phyloP scores from a whole-genome alignment of 1,140 invertebrate genomes.

The Drosophila sechellia region DNA sequence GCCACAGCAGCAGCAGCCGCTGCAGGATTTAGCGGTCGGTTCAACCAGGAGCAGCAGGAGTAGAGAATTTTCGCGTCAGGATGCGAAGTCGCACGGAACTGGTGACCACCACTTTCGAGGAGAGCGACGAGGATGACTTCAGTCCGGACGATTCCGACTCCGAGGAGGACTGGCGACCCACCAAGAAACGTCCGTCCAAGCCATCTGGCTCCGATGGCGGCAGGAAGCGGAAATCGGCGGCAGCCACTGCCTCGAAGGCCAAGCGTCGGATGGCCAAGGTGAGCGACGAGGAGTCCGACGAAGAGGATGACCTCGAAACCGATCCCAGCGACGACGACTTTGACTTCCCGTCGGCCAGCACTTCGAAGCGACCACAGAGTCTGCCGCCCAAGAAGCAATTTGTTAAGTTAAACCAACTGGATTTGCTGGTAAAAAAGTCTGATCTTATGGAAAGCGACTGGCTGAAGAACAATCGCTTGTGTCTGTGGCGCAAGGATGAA shows the following conservation, averaged over 20 bases:
- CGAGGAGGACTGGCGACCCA: conserved; percentile 82
- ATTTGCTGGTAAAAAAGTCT: conserved; percentile 70
- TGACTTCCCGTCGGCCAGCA: conserved; percentile 53
- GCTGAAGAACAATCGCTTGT: conserved; percentile 68
- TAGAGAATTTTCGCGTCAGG: conserved; percentile 20
- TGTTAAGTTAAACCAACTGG: conserved; percentile 48
- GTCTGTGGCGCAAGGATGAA: conserved; percentile 78
- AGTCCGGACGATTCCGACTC: conserved; percentile 80
- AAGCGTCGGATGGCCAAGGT: conserved; percentile 61
- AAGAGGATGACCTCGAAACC: conserved; percentile 57
- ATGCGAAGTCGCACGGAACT: conserved; percentile 84
- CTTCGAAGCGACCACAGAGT: conserved; percentile 48
- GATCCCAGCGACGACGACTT: conserved; percentile 65
- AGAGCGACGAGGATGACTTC: conserved; percentile 80
- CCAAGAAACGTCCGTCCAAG: conserved; percentile 69
- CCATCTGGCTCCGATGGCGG: conserved; percentile 38
- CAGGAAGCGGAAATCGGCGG: conserved; percentile 63
- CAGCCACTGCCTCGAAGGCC: conserved; percentile 43
- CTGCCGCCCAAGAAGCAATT: conserved; percentile 78
- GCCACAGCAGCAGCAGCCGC: conserved; percentile 32
- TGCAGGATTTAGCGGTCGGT: conserved; percentile 24
- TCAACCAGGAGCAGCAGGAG: conserved; percentile 15
- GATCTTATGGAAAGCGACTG: conserved; percentile 64
- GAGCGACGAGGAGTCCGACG: conserved; percentile 61
- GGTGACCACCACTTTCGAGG: conserved; percentile 83